Evolutionary conservation across 2,113 vertebrate genomes (phyloP), one percentile per base, ranked within the genome.

Genomic region (Numenius arquata): DNA sequence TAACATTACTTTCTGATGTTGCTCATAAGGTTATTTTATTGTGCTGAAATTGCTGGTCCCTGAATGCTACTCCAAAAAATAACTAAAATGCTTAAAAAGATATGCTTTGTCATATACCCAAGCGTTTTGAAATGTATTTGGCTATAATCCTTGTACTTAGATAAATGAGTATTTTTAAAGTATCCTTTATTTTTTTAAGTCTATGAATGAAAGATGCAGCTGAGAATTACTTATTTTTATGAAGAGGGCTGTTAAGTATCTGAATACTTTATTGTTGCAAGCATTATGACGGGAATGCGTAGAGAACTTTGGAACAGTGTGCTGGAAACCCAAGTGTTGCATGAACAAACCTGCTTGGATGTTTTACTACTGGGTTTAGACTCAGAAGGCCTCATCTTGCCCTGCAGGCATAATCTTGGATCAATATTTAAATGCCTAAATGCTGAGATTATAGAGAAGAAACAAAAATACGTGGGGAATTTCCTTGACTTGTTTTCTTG

Each of bases 401-500:
- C 82, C 63, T 67, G n/a, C 50, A 90, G 79, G 25, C 41, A 47
- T 47, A 80, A 32, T 55, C 41, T 88, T 2, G 0, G 45, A 74
- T 89, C 63, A 68, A 9, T 92, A 80, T 70, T 93, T 66, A 95
- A 94, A 90, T 90, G 90, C 79, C 76, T 90, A 71, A 93, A 89
- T 67, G 40, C 50, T 90, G 80, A 92, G 45, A 58, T 92, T 89
- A 78, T 62, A 72, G 19, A 84, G 34, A 30, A 90, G 88, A 74
- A 90, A 93, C 66, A 95, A 91, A 95, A 92, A 81, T 65, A 91
- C 59, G 67, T 66, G 70, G 87, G 88, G 89, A 89, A 80, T 67
- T 75, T 88, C 43, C 91, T 79, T 95, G 85, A 89, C 81, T 96
- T 95, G 19, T 89, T 94, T 94, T 93, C 67, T 89, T 92, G 94